Evolutionary conservation across 2,113 vertebrate species (phyloP), one percentile per base, ranked within the genome.

Genomic region (Eolophus roseicapilla): DNA sequence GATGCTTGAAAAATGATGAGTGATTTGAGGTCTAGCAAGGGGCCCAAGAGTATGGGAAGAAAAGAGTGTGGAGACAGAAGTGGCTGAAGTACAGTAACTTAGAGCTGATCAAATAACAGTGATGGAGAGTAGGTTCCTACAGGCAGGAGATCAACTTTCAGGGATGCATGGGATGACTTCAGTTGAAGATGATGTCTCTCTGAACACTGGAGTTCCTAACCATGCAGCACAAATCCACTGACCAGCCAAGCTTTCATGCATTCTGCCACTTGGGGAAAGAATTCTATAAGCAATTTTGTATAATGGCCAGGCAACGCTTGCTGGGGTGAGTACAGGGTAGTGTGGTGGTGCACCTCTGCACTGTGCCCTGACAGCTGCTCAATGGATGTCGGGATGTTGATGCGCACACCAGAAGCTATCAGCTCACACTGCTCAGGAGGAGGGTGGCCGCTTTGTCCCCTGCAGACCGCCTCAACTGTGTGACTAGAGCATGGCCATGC

Each of bases 171-270:
- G 46, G 27, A 43, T 17, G 52, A 21, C 63, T 73, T 71, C 12
- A 37, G 23, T 19, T 19, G 29, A 65, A 47, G 35, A 6, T 4
- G 24, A 41, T 44, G 15, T 19, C 27, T 78, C 69, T 41, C 33
- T 52, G 31, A 92, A 33, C 23, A 25, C 47, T 31, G 35, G 20
- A 33, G 52, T 27, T 68, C 69, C 59, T 43, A 41, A 46, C 17
- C 76, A 35, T 0, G 0, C 1, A 2, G 33, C 29, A n/a, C 41
- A 14, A 7, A n/a, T 29, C 25, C 55, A 41, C 46, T 17, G 31
- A 21, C 60, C 55, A 62, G 46, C 35, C 68, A 80, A 63, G 23
- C 23, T 92, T 76, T 68, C 6, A 6, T 65, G 82, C 20, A 8
- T 73, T 76, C n/a, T 87, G 52, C 47, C 24, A 5, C 52, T 33